Conservation (phyloP, 2,113 vertebrate genomes). For the Passer montanus region DNA sequence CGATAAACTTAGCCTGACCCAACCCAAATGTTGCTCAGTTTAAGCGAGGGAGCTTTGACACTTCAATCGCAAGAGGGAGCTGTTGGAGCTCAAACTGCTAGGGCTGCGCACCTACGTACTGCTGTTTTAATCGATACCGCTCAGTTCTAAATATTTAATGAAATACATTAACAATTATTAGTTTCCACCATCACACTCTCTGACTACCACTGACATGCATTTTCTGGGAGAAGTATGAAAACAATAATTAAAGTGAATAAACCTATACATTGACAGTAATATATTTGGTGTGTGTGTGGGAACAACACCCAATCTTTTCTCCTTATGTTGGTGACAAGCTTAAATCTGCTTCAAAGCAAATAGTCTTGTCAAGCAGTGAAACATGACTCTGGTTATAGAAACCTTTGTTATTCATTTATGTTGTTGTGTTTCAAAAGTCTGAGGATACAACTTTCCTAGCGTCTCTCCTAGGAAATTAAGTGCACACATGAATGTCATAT, state of each 20-base stretch:
- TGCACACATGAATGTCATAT: neutral
- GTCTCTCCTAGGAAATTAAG: conserved; percentile 1
- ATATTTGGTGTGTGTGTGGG: conserved; percentile 15
- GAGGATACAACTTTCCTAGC: conserved; percentile 34
- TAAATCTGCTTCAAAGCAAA: conserved; percentile 64
- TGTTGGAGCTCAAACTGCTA: conserved; percentile 73
- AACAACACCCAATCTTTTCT: conserved; percentile 46
- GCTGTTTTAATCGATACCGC: conserved; percentile 44
- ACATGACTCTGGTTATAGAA: conserved; percentile 48
- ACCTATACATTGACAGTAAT: conserved; percentile 42
- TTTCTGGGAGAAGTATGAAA: conserved; percentile 66
- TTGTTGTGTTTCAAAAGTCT: conserved; percentile 15
- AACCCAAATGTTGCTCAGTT: neutral
- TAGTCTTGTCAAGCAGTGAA: conserved; percentile 45
- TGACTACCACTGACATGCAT: conserved; percentile 62
- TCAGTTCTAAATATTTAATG: conserved; percentile 71
- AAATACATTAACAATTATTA: conserved; percentile 75
- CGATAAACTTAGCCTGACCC: neutral
- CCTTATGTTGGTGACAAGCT: conserved; percentile 45
- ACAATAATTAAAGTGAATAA: conserved; percentile 73
- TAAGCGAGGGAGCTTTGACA: neutral
- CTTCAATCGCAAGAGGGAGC: conserved; percentile 74
- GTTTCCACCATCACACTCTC: conserved; percentile 51
- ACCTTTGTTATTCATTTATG: conserved; percentile 5
- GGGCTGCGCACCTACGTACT: neutral